Conservation (phyloP, 2,797 vertebrate genomes). For the Crocodylus rhombifer region DNA sequence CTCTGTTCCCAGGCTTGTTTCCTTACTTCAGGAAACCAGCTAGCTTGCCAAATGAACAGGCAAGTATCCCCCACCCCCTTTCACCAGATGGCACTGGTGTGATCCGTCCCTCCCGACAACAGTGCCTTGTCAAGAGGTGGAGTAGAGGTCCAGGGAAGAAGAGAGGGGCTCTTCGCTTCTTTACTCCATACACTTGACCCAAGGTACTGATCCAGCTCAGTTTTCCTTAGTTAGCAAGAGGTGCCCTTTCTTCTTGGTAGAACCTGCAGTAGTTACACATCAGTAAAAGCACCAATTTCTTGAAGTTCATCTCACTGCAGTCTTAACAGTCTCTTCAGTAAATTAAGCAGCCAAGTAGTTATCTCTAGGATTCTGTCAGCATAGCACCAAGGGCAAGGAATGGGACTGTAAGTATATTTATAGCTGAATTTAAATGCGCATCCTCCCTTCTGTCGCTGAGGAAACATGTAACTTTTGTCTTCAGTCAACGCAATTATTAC, state of each 20-base stretch:
- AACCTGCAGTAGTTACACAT: too few species aligned
- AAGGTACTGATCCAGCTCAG: background rate
- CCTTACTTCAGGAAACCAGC: background rate
- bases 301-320: background rate
- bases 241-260: background rate
- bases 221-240: background rate
- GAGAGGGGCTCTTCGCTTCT: background rate
- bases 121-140: background rate
- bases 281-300: background rate
- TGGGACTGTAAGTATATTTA: too few species aligned
- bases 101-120: too few species aligned
- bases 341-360: background rate
- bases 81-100: too few species aligned
- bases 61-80: background rate
- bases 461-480: too few species aligned
- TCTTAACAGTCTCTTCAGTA: background rate
- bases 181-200: background rate
- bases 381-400: background rate
- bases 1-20: background rate
- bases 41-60: background rate
- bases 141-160: background rate
- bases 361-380: background rate
- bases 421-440: too few species aligned
- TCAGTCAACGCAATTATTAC: too few species aligned
- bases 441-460: too few species aligned